Evolutionary conservation across 2,888 invertebrate species (phyloP).

Genomic region (Brenthis daphne): DNA sequence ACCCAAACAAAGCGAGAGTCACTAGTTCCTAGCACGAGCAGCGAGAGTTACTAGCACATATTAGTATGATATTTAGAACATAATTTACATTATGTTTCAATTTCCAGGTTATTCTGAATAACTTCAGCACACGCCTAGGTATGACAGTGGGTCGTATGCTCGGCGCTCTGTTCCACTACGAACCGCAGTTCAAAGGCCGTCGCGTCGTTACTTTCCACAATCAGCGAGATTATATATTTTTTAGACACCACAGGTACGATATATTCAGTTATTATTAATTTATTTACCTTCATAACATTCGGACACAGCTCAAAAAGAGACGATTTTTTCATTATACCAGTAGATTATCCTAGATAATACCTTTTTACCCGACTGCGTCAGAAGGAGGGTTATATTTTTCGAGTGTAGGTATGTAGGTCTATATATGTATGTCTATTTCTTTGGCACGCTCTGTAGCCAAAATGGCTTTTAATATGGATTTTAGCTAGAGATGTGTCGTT

Average conservation of each 20-base stretch:
- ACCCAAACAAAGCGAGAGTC: too few species aligned
- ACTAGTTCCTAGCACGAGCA: too few species aligned
- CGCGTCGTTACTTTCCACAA: constrained; percentile 99
- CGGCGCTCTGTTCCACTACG: constrained; percentile 96
- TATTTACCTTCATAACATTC: too few species aligned
- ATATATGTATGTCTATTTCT: too few species aligned
- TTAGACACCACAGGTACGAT: constrained; percentile 94
- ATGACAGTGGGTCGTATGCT: constrained; percentile 95
- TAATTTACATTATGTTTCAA: not conserved
- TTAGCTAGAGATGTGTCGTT: too few species aligned
- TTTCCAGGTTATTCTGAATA: constrained; percentile 90
- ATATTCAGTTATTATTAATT: constrained; percentile 26
- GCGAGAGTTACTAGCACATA: too few species aligned
- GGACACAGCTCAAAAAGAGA: not conserved
- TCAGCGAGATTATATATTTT: constrained; percentile 99
- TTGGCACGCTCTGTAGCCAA: too few species aligned
- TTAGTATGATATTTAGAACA: too few species aligned
- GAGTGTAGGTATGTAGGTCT: too few species aligned
- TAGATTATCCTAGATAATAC: not conserved
- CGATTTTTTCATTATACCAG: too few species aligned
- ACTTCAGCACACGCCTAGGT: constrained; percentile 97
- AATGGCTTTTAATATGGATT: too few species aligned
- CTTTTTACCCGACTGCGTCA: not conserved
- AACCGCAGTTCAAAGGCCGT: constrained; percentile 96
- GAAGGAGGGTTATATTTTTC: too few species aligned